Evolutionary conservation across 2,797 vertebrate species (phyloP), one percentile per base, ranked within the genome.

Genomic region (Lemur catta): DNA sequence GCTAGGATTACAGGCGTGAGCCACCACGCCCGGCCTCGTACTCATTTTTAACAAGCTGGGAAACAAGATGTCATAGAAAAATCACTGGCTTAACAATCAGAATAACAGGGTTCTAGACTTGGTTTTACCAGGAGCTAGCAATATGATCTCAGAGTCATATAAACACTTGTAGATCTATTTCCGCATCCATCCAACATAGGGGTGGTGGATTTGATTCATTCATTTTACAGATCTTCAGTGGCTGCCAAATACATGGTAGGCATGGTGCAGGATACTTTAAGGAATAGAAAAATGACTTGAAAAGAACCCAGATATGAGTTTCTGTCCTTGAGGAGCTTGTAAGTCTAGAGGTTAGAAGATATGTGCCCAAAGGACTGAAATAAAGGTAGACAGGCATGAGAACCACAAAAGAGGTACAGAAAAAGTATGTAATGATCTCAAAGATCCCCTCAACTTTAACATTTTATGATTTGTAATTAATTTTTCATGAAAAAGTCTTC

Each of bases 1-100:
- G n/a, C n/a, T n/a, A n/a, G n/a, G n/a, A n/a, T n/a, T n/a, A n/a
- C n/a, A n/a, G n/a, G n/a, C n/a, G n/a, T n/a, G n/a, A n/a, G n/a
- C n/a, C n/a, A n/a, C n/a, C n/a, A n/a, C n/a, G n/a, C n/a, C n/a
- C n/a, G n/a, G n/a, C n/a, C n/a, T n/a, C n/a, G n/a, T n/a, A 75
- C 35, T 88, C 61, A 69, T 78, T 97, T 96, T 74, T 92, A 97
- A 87, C 61, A 9, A 87, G 15, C 80, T 92, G 43, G 85, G 26
- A 92, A 93, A 71, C 20, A 63, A 95, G 71, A 65, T 52, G 17
- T 78, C 84, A 71, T 63, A 65, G 48, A 61, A 90, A 94, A 92
- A 78, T 14, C 20, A 84, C 41, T 95, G 65, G 4, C 35, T 71
- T 79, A 86, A 79, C 35, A 88, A 88, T 69, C n/a, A 71, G 57